Evolutionary conservation across 2,113 vertebrate genomes (phyloP).

Genomic region (Lophius piscatorius): DNA sequence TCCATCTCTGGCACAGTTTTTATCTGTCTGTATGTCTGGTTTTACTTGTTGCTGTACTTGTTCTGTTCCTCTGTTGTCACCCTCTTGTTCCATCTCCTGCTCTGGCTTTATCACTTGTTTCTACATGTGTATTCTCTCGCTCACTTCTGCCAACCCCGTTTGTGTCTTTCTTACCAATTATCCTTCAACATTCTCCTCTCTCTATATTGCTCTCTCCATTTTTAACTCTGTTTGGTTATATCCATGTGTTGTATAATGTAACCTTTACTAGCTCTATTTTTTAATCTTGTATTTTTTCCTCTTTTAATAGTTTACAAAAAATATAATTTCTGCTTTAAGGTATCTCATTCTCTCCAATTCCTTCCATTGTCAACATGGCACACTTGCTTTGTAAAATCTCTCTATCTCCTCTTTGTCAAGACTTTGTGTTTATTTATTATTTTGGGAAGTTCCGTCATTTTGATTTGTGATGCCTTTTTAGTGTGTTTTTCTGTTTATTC

Average conservation of each 20-base stretch:
- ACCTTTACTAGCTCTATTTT: conserved; percentile 11
- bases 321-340: conserved; percentile 34
- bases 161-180: conserved; percentile 18
- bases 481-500: no score
- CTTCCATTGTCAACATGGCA: conserved; percentile 50
- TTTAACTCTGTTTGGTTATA: conserved; percentile 13
- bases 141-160: conserved; percentile 19
- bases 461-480: no score
- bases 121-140: neutral
- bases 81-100: neutral
- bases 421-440: no score
- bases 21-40: neutral
- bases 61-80: neutral
- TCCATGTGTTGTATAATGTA: conserved; percentile 19
- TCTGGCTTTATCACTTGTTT: conserved; percentile 8
- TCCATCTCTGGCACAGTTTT: no score
- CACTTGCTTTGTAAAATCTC: conserved; percentile 36
- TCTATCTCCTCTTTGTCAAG: no score
- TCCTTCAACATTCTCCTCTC: neutral
- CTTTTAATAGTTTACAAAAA: conserved; percentile 43
- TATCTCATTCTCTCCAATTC: conserved; percentile 13
- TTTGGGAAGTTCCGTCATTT: no score
- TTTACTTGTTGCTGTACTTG: neutral
- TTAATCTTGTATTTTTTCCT: conserved; percentile 19
- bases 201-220: neutral